Evolutionary conservation across 2,797 vertebrate species (phyloP).

Genomic region (Tachyglossus aculeatus): DNA sequence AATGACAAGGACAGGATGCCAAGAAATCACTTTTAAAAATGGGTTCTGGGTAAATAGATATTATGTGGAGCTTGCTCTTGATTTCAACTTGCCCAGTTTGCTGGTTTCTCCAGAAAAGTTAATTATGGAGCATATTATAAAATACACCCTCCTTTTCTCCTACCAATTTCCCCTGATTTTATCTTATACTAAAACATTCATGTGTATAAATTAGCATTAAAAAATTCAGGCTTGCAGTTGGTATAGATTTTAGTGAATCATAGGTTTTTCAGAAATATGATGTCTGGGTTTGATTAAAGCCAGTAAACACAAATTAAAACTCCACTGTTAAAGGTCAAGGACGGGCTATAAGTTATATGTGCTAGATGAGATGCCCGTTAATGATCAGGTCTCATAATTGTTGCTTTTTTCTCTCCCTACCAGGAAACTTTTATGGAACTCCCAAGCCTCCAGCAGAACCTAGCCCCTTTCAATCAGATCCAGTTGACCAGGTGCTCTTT

Average conservation of each 20-base stretch:
- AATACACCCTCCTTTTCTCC: conserved; percentile 13
- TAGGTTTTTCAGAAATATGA: neutral
- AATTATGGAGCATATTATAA: conserved; percentile 18
- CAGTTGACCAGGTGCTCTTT: conserved; percentile 96
- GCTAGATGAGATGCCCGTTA: neutral
- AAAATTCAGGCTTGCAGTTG: neutral
- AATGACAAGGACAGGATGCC: conserved; percentile 25
- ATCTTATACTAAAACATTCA: neutral
- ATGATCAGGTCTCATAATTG: neutral
- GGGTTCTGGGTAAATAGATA: conserved; percentile 28
- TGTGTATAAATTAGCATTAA: conserved; percentile 35
- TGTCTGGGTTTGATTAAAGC: neutral
- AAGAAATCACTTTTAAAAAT: conserved; percentile 26
- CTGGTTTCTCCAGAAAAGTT: conserved; percentile 28
- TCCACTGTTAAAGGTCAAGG: neutral
- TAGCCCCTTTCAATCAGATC: conserved; percentile 93
- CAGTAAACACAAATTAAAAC: neutral
- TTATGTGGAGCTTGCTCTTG: conserved; percentile 24
- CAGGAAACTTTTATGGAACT: conserved; percentile 97
- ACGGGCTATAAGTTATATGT: neutral
- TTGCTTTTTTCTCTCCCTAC: conserved; percentile 49
- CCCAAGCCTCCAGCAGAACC: conserved; percentile 96
- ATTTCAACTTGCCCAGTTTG: conserved; percentile 18
- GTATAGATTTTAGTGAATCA: neutral
- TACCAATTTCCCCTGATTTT: neutral